These are phyloP conservation scores for Nephrotoma flavescens DNA, from an alignment of 2,888 invertebrate species.

Conservation along the genomic window DNA sequence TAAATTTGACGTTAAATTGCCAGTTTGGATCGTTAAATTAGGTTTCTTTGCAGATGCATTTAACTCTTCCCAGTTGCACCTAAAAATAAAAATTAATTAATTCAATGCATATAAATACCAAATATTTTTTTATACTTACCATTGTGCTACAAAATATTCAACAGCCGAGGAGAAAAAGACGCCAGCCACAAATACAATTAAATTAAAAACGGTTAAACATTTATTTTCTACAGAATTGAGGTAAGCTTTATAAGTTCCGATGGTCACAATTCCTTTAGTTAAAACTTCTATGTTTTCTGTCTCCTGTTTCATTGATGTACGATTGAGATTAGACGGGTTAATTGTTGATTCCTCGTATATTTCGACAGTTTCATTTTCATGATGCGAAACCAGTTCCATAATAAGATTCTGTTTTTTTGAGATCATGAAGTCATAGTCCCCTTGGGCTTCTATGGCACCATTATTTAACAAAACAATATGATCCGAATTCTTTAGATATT, in stretches of 20 bases:
- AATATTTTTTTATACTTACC: conserved; percentile 32
- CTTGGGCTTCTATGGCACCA: conserved; percentile 27
- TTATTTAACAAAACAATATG: conserved; percentile 39
- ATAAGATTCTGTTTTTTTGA: conserved; percentile 36
- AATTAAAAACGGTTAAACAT: conserved; percentile 33
- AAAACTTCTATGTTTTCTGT: conserved; percentile 41
- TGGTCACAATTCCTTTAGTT: conserved; percentile 45
- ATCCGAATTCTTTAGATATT: conserved; percentile 42
- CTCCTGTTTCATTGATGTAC: conserved; percentile 22
- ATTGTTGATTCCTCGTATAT: conserved; percentile 10
- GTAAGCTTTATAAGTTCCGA: conserved; percentile 41
- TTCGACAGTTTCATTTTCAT: conserved; percentile 14
- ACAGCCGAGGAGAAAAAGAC: conserved; percentile 48
- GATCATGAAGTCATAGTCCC: conserved; percentile 33
- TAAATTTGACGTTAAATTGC: not conserved
- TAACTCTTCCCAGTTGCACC: conserved; percentile 31
- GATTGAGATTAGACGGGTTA: not conserved
- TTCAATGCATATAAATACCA: not conserved
- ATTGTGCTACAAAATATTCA: conserved; percentile 62
- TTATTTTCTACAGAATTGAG: conserved; percentile 40
- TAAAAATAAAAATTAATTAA: conserved; percentile 12
- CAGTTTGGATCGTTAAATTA: not conserved
- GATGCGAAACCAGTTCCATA: conserved; percentile 19
- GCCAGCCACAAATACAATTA: conserved; percentile 38
- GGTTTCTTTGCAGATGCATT: not conserved